Conservation (phyloP, 2,888 invertebrate genomes). For the Eulithis testata region DNA sequence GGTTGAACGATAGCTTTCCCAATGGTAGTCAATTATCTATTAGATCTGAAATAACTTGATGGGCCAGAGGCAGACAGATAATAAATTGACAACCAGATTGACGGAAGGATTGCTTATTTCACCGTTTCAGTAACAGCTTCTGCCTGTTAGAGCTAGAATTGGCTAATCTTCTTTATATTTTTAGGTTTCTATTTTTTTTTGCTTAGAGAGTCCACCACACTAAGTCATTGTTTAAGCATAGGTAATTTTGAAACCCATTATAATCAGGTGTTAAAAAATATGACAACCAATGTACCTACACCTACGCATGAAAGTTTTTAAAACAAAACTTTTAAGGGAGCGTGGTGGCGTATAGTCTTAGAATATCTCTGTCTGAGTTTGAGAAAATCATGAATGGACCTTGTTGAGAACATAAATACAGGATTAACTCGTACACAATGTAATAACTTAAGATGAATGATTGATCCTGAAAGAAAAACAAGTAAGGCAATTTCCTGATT, state of each 20-base stretch:
- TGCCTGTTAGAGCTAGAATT: slow-evolving; percentile 1
- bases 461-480: slow-evolving; percentile 8
- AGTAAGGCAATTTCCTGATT: slow-evolving; percentile 26
- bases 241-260: too few species aligned
- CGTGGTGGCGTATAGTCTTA: too few species aligned
- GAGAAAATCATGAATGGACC: neutral
- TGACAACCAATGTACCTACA: too few species aligned
- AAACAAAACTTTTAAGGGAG: too few species aligned
- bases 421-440: neutral
- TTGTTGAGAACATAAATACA: neutral
- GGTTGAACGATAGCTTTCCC: neutral
- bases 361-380: too few species aligned
- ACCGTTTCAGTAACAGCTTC: slow-evolving; percentile 1
- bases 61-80: slow-evolving; percentile 9
- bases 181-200: neutral
- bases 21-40: slow-evolving; percentile 21
- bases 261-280: too few species aligned
- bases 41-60: slow-evolving; percentile 1
- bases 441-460: slow-evolving; percentile 5
- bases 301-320: too few species aligned
- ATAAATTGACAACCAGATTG: slow-evolving; percentile 28
- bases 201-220: neutral
- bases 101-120: slow-evolving; percentile 11
- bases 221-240: too few species aligned
- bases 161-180: neutral